Conservation (phyloP, 2,888 invertebrate species). For the Entomobrya proxima region DNA sequence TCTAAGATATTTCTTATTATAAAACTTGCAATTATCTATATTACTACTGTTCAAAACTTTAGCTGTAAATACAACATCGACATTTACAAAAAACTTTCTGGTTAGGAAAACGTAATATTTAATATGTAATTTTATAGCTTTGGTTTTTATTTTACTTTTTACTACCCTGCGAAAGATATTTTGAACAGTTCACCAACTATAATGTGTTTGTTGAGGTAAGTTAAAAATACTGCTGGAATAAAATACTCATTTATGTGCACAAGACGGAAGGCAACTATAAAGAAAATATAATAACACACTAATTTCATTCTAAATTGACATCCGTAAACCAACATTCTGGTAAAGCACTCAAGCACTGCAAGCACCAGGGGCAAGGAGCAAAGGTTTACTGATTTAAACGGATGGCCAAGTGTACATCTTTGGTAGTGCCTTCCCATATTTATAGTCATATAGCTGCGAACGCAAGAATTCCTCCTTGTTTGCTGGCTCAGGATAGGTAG, state of each 20-base stretch:
- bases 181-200: background rate
- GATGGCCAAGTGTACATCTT: constrained; percentile 76
- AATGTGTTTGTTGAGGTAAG: background rate
- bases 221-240: background rate
- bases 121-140: too few species aligned
- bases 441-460: constrained; percentile 86
- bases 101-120: too few species aligned
- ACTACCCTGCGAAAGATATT: too few species aligned
- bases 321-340: too few species aligned
- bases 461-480: constrained; percentile 85
- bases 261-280: background rate
- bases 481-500: constrained; percentile 90
- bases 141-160: too few species aligned
- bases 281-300: background rate
- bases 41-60: too few species aligned
- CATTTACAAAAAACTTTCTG: too few species aligned
- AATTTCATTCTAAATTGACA: background rate
- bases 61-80: too few species aligned
- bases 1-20: too few species aligned
- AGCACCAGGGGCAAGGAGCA: background rate
- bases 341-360: background rate
- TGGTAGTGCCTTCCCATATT: constrained; percentile 81
- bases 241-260: background rate
- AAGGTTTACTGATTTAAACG: background rate
- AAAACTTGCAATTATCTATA: too few species aligned